Evolutionary conservation across 2,797 vertebrate genomes (phyloP).

Genomic region (Tinamus major): DNA sequence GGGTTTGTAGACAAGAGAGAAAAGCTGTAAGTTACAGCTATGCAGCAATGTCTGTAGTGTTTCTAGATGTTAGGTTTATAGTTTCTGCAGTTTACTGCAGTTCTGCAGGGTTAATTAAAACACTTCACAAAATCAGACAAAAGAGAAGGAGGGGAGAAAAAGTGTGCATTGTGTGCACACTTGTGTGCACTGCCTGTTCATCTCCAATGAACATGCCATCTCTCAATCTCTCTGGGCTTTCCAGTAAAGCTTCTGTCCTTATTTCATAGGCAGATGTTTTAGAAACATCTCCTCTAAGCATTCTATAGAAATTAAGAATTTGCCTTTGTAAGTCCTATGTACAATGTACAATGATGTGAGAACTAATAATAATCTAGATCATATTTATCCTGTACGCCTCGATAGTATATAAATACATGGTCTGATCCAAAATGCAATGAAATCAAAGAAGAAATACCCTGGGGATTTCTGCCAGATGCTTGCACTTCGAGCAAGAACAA

Average conservation of each 20-base stretch:
- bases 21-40: background rate
- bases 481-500: background rate
- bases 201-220: background rate
- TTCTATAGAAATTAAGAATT: background rate
- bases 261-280: background rate
- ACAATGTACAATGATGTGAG: background rate
- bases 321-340: background rate
- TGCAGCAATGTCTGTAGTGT: background rate
- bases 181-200: conserved; percentile 8
- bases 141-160: background rate
- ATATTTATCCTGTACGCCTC: background rate
- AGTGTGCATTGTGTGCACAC: background rate
- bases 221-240: conserved; percentile 15
- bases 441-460: background rate
- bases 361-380: background rate
- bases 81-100: background rate
- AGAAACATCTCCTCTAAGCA: background rate
- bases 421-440: background rate
- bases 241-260: background rate
- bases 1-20: conserved; percentile 18
- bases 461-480: background rate
- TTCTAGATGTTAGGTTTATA: background rate
- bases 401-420: background rate
- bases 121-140: conserved; percentile 43
- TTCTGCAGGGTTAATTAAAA: conserved; percentile 42